These are phyloP conservation scores for Cataglyphis albicans DNA, from an alignment of 2,888 invertebrate species.

Conservation along the genomic window DNA sequence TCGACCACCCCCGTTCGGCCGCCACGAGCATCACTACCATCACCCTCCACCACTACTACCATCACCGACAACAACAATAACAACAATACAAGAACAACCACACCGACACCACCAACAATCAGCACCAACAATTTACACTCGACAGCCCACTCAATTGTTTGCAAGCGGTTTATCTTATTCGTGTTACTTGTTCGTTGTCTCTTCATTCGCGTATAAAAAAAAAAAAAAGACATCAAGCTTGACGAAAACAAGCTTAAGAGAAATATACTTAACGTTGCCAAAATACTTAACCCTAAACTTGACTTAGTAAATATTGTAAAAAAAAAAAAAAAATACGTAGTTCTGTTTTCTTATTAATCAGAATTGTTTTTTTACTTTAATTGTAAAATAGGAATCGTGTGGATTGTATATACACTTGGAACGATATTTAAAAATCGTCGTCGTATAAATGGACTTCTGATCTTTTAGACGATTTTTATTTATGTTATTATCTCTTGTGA, in stretches of 20 bases:
- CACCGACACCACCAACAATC: conserved; percentile 53
- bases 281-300: conserved; percentile 46
- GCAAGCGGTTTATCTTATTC: conserved; percentile 13
- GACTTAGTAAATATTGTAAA: background rate
- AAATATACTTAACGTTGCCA: conserved; percentile 5
- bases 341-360: background rate
- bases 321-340: no score
- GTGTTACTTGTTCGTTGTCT: conserved; percentile 19
- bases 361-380: background rate
- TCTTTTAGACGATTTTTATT: background rate
- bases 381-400: background rate
- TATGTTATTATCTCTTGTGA: background rate
- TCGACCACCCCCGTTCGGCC: conserved; percentile 74
- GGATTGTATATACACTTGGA: background rate
- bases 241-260: background rate
- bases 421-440: background rate
- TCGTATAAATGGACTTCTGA: background rate
- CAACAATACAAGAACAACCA: conserved; percentile 32
- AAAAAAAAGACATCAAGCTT: background rate
- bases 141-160: conserved; percentile 48
- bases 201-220: conserved; percentile 13
- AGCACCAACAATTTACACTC: conserved; percentile 54
- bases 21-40: conserved; percentile 69
- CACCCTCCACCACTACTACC: conserved; percentile 61
- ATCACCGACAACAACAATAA: conserved; percentile 48